Base-by-base conservation (phyloP, 2,888 invertebrate species). In the Dermolepida albohirtum region DNA sequence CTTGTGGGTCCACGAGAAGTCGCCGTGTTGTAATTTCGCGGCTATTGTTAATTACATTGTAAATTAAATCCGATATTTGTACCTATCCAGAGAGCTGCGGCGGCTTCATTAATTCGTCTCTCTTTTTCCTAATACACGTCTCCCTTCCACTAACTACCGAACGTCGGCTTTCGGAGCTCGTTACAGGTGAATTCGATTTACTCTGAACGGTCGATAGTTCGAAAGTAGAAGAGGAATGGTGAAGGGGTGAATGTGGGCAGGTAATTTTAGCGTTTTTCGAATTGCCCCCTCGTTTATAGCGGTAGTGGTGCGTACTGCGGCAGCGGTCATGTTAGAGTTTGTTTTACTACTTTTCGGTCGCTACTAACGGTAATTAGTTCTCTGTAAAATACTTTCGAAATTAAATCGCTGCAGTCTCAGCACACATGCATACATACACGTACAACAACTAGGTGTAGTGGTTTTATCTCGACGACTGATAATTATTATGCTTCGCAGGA, bases 1-100 rank as follows among this genome's bases (percentile, higher is more conserved):
- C 74, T 70, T 71, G 72, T 65, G 73, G 69, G 70, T 69, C 69
- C 68, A 67, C 67, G 51, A 65, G 69, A 66, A 70, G 72, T 74
- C 71, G 73, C 57, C 66, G 50, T 50, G 59, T 57, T 57, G 63
- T 66, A 67, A 71, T 71, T 71, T 67, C 69, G 69, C 66, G 69
- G 69, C 71, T 62, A 71, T 67, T 69, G 71, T 69, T 71, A 71
- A 71, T 71, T 71, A 71, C 67, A 47, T 62, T 47, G 47, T 62
- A 47, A 62, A 62, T 62, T 62, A 62, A 62, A 62, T 62, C 59
- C 59, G 59, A 62, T 62, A 62, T 62, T 62, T 62, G 59, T 62
- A 62, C 34, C 34, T 34, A 34, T 7, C 34, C 34, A 34, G 34
- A 34, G 34, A 34, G 59, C 47, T 47, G 47, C 29, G 59, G 47